Percentiles rank a stretch among this genome's conserved stretches.
phyloP scores from a whole-genome alignment of 2,113 vertebrate species.

The Silurus meridionalis region DNA sequence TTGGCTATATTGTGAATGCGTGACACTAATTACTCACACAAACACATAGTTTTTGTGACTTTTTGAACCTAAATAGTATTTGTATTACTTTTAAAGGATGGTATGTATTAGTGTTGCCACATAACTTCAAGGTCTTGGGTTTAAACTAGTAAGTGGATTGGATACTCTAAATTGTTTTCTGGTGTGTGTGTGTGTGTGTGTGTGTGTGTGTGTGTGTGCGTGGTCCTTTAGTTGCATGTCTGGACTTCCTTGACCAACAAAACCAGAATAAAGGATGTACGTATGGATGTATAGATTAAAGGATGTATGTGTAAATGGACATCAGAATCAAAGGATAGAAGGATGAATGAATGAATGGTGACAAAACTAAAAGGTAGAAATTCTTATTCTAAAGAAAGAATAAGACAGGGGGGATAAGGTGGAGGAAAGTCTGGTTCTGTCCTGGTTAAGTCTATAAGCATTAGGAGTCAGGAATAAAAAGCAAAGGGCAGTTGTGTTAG shows the following conservation, averaged over 20 bases:
- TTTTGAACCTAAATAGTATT: background rate
- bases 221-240: background rate
- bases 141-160: background rate
- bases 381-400: too few relatives aligned
- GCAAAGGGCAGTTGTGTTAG: constrained; percentile 24
- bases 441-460: constrained; percentile 51
- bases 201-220: too few relatives aligned
- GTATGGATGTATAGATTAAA: too few relatives aligned
- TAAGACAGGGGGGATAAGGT: background rate
- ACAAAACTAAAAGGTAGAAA: background rate
- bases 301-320: too few relatives aligned
- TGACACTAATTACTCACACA: background rate
- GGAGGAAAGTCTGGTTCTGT: background rate
- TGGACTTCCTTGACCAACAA: background rate
- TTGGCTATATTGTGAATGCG: background rate
- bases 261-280: too few relatives aligned
- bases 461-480: constrained; percentile 35
- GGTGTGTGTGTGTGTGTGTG: background rate
- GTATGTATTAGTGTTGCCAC: background rate
- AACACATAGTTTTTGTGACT: background rate
- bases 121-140: background rate
- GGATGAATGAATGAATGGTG: background rate
- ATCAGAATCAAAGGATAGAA: background rate
- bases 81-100: background rate
- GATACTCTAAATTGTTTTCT: background rate